A percentile compares a stretch with the other conserved stretches of the same genome.
These are phyloP conservation scores for Sylvia borin DNA, from an alignment of 2,797 vertebrate species.

Conservation along the genomic window DNA sequence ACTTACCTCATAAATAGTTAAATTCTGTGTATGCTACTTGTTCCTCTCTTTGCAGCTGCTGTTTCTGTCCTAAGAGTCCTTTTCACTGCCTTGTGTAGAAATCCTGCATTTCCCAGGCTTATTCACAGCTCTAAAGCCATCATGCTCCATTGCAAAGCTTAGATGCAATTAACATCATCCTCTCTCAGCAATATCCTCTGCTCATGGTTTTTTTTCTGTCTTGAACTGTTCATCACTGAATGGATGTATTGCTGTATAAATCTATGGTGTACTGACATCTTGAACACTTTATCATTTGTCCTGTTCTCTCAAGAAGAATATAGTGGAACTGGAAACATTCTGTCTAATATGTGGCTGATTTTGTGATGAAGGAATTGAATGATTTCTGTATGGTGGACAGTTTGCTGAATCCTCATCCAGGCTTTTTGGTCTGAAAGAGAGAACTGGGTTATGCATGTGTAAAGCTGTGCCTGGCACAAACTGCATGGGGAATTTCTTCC, in stretches of 20 bases:
- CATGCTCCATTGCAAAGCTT: slow-evolving; percentile 29
- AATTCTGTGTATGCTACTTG: neutral
- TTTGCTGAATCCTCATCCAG: neutral
- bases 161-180: slow-evolving; percentile 43
- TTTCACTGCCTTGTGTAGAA: slow-evolving; percentile 30
- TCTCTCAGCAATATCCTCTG: slow-evolving; percentile 29
- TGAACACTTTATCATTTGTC: neutral
- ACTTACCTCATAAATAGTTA: neutral
- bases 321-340: neutral
- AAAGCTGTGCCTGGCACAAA: neutral
- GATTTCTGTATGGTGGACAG: neutral
- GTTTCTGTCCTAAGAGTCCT: slow-evolving; percentile 20
- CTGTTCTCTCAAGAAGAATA: neutral
- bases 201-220: neutral
- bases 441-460: neutral
- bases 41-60: slow-evolving; percentile 45
- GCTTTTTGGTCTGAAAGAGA: neutral
- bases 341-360: neutral
- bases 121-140: slow-evolving; percentile 46
- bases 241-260: neutral
- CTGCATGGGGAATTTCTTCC: neutral
- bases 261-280: neutral
- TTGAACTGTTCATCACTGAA: neutral
- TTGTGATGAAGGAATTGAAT: neutral
- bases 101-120: slow-evolving; percentile 20